phyloP scores from a whole-genome alignment of 2,797 vertebrate species.

The Petrocephalus sullivani region DNA sequence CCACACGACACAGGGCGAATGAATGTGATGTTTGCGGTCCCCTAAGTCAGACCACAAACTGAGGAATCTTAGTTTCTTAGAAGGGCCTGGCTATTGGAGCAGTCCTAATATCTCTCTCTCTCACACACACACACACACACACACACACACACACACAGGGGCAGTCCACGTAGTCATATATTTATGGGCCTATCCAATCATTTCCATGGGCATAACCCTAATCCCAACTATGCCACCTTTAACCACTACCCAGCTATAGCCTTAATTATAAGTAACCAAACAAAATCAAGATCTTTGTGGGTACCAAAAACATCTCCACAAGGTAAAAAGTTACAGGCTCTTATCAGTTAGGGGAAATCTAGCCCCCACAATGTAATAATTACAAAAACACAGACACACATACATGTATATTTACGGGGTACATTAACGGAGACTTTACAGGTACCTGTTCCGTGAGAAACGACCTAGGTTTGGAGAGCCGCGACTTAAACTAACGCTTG shows the following conservation, averaged over 20 bases:
- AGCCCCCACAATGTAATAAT: background rate
- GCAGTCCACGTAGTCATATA: too few species aligned
- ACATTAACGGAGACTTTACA: background rate
- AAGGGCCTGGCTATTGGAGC: background rate
- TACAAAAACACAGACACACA: background rate
- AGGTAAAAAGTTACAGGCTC: background rate
- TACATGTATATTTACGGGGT: background rate
- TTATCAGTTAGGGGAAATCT: background rate
- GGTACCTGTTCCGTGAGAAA: background rate
- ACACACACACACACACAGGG: background rate
- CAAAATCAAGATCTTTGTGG: too few species aligned
- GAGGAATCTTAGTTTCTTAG: background rate
- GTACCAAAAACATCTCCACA: too few species aligned
- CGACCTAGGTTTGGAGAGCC: background rate
- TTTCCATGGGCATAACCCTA: background rate
- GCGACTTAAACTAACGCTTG: background rate
- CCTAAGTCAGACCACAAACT: background rate
- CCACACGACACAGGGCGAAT: constrained; percentile 9
- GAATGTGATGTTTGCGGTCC: background rate
- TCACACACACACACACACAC: background rate
- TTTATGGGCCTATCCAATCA: background rate
- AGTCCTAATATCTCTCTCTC: background rate
- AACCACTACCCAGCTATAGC: too few species aligned
- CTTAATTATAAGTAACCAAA: too few species aligned
- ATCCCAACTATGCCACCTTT: too few species aligned